phyloP scores from a whole-genome alignment of 2,113 vertebrate species.

The Bos taurus region DNA sequence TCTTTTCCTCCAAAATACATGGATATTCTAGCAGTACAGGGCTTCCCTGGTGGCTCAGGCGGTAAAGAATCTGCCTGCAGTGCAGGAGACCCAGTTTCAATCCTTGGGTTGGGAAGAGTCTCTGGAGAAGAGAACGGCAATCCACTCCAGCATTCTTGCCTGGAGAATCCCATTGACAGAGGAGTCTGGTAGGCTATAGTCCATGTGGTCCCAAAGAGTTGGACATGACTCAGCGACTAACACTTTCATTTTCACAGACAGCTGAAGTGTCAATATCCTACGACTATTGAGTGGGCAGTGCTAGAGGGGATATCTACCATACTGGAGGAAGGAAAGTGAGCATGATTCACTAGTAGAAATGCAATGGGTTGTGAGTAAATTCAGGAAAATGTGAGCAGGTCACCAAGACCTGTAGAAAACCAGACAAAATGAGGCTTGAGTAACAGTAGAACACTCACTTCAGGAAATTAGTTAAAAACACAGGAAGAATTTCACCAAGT shows the following conservation, averaged over 20 bases:
- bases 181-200: background rate
- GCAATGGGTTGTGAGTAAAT: background rate
- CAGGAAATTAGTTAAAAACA: background rate
- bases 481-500: background rate
- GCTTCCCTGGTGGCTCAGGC: background rate
- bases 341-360: background rate
- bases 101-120: background rate
- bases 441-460: background rate
- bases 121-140: background rate
- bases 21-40: background rate
- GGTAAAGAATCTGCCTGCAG: background rate
- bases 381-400: background rate
- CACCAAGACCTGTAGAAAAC: background rate
- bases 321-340: background rate
- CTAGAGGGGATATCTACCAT: background rate
- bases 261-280: background rate
- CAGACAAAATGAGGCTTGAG: background rate
- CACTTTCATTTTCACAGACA: background rate
- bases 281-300: background rate
- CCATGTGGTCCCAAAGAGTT: background rate
- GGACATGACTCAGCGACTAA: background rate
- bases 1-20: background rate
- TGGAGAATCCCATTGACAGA: background rate
- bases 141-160: background rate
- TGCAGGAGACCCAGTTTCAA: background rate